Base-by-base conservation (phyloP, 1,140 invertebrate species). In the Lamellibrachia luymesi region DNA sequence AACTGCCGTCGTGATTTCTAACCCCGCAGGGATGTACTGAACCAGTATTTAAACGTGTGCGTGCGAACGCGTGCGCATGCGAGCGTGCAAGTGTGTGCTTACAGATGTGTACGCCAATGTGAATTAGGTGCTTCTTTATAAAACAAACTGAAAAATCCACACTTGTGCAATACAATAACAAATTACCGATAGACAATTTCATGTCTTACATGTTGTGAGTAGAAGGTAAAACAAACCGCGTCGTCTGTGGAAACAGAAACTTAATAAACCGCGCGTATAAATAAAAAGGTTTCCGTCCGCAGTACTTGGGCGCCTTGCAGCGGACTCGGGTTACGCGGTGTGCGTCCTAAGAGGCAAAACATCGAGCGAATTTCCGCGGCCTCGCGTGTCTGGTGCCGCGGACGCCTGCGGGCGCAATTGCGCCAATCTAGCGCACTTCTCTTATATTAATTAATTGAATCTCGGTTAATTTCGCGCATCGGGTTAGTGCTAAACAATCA, bases 381-480 rank as follows among this genome's bases (percentile, higher is more conserved):
- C 4, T 80, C 64, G 64, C 64, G 64, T 80, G 64, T 1, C 8
- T 17, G 64, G 25, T 22, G 13, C 64, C 64, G 13, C 64, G 25
- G 13, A 2, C 64, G 64, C 64, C 64, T 22, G 64, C 7, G 64
- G 64, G 25, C 64, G 64, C 64, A 80, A 80, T 80, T 80, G 64
- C 64, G 64, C 64, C 64, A 80, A 80, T 80, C 64, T 80, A 22
- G 64, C 64, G 64, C 64, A 80, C 64, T 80, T 80, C 64, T 80
- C 64, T 80, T 80, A 80, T 80, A 80, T 80, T 80, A 80, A 80
- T 80, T 80, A 80, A 80, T 80, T 80, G 64, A 80, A 80, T 80
- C 25, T 22, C 25, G 64, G 64, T 80, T 80, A 80, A 80, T 80
- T 80, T 80, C 64, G 64, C 64, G 64, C 13, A 80, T 80, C 64